Conservation (phyloP, 1,140 invertebrate species). For the Drosophila tropicalis region DNA sequence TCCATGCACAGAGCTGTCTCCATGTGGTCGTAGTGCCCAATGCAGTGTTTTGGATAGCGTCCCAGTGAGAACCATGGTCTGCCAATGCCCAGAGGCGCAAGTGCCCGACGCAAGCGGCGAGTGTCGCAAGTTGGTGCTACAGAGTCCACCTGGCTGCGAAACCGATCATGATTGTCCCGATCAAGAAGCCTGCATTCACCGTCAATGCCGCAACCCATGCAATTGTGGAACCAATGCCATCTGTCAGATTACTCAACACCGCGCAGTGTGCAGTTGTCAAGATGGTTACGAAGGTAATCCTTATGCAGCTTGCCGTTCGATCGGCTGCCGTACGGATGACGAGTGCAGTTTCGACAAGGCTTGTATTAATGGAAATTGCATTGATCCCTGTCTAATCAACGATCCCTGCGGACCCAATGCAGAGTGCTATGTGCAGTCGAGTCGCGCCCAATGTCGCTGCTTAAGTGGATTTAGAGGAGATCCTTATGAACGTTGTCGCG, state of each 20-base stretch:
- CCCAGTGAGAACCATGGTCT: conserved; percentile 92
- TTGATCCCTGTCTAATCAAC: conserved; percentile 91
- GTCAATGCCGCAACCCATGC: conserved; percentile 93
- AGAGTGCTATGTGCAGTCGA: conserved; percentile 91
- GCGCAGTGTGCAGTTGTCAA: conserved; percentile 92
- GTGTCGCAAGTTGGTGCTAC: conserved; percentile 89
- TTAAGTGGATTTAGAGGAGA: conserved; percentile 91
- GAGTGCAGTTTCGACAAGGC: conserved; percentile 92
- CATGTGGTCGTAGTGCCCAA: conserved; percentile 88
- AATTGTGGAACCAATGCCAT: conserved; percentile 93
- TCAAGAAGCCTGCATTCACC: conserved; percentile 92
- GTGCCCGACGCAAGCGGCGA: conserved; percentile 90
- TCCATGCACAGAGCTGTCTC: conserved; percentile 89
- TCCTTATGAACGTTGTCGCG: conserved; percentile 89
- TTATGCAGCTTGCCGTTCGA: conserved; percentile 89
- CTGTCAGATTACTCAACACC: conserved; percentile 92
- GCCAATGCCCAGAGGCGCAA: conserved; percentile 92
- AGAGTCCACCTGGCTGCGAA: conserved; percentile 89
- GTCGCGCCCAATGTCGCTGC: conserved; percentile 91
- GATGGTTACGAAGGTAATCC: conserved; percentile 94
- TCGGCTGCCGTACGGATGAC: conserved; percentile 90
- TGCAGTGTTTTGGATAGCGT: conserved; percentile 92
- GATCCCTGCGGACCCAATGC: conserved; percentile 93
- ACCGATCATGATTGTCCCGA: conserved; percentile 90
- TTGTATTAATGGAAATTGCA: conserved; percentile 92